These are phyloP conservation scores for Artibeus jamaicensis DNA, from an alignment of 2,797 vertebrate species.

Conservation along the genomic window DNA sequence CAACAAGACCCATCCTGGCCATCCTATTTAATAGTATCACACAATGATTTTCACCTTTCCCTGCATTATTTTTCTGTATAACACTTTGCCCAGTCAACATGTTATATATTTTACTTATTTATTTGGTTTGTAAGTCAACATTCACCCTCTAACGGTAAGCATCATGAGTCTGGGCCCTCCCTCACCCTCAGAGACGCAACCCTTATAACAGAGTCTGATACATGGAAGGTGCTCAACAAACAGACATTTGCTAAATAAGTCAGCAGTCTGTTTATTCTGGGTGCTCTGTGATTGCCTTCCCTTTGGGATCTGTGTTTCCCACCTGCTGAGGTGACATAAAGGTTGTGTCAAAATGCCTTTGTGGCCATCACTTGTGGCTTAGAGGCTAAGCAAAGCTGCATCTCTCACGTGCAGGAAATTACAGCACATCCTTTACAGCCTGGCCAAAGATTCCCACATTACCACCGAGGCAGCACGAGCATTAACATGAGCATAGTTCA, in stretches of 20 bases:
- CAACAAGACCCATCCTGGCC: neutral
- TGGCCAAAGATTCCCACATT: neutral
- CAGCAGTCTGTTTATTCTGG: neutral
- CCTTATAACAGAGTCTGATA: neutral
- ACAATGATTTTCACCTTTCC: neutral
- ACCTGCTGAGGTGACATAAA: neutral
- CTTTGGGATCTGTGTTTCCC: neutral
- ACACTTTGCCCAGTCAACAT: neutral
- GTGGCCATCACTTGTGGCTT: neutral
- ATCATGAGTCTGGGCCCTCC: neutral
- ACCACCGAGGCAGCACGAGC: neutral
- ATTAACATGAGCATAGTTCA: neutral
- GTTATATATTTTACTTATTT: neutral
- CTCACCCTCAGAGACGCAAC: neutral
- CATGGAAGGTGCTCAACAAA: neutral
- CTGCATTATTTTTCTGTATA: neutral
- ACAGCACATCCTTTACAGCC: neutral
- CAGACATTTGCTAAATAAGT: neutral
- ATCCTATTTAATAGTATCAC: neutral
- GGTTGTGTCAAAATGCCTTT: neutral
- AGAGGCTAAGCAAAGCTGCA: neutral
- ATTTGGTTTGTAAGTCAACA: neutral
- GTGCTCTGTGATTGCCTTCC: neutral
- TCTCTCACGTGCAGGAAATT: neutral
- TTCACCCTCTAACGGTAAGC: neutral